Base-by-base conservation (phyloP, 2,113 vertebrate genomes). In the Pygoscelis adeliae region DNA sequence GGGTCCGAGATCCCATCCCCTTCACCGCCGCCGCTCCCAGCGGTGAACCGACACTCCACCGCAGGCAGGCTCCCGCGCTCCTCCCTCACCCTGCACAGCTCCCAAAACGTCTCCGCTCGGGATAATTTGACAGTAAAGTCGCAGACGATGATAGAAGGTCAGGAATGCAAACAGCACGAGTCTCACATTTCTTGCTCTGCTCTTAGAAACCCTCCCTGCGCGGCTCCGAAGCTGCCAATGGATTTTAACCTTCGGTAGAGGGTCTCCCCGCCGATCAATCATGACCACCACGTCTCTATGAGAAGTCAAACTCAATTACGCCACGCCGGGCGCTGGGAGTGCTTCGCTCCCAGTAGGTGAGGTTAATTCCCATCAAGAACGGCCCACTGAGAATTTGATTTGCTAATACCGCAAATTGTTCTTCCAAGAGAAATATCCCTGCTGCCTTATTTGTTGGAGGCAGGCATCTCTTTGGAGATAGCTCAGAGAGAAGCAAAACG, bases 81-180 rank as follows among this genome's bases (percentile, higher is more conserved):
- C 55, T 34, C 47, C 49, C 40, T 62, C 4, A 0, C 10, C 80
- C 58, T 5, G 3, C 13, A 10, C 4, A 2, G 2, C 42, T 44
- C 2, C 0, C 0, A 2, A 83, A 90, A 55, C 0, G 0, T 32
- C 77, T 61, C 71, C 3, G 2, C 55, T 49, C 3, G 2, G 81
- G 38, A 55, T 67, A 34, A 44, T 30, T 11, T 36, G 53, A 90
- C 81, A 78, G 76, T 25, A 70, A 76, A 95, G 53, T 25, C 4
- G 5, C 6, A 3, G 56, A 38, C 62, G 52, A 30, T 6, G 38
- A 82, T 2, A 21, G 53, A 77, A 88, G 71, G 82, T 80, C 52
- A 85, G 71, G 67, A 81, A 74, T 0, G 1, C 0, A 0, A 88
- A 62, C 0, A 1, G 44, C 3, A 2, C 0, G 1, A 89, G 50